phyloP scores from a whole-genome alignment of 2,113 vertebrate species.

The Romanogobio albipinnatus region DNA sequence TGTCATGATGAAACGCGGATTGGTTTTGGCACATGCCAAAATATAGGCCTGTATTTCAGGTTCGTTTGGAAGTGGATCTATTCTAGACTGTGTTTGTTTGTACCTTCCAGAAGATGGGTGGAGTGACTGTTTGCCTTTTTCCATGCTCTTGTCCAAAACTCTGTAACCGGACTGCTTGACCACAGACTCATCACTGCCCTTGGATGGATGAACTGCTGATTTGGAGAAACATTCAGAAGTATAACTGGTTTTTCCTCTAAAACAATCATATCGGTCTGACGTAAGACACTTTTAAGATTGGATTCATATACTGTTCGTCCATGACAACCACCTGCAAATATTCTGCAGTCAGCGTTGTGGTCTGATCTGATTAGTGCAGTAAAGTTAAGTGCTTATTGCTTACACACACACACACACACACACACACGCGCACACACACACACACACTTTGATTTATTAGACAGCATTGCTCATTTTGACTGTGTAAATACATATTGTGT shows the following conservation, averaged over 20 bases:
- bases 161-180: background rate
- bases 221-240: background rate
- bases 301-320: background rate
- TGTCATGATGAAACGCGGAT: background rate
- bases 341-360: background rate
- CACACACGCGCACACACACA: too few relatives aligned
- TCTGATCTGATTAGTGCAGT: background rate
- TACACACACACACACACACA: background rate
- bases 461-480: background rate
- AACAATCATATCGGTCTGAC: background rate
- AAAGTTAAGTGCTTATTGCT: background rate
- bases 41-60: background rate
- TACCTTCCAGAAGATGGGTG: constrained; percentile 2
- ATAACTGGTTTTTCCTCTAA: background rate
- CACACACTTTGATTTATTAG: background rate
- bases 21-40: background rate
- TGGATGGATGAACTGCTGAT: constrained; percentile 11
- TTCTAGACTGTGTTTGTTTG: background rate
- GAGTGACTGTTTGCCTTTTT: constrained; percentile 1
- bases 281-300: background rate
- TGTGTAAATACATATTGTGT: too few relatives aligned
- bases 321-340: background rate
- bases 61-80: background rate
- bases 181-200: background rate
- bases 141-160: constrained; percentile 19